A percentile compares a stretch with the other conserved stretches of the same genome.
phyloP scores from a whole-genome alignment of 2,113 vertebrate genomes.

The Etheostoma cragini region DNA sequence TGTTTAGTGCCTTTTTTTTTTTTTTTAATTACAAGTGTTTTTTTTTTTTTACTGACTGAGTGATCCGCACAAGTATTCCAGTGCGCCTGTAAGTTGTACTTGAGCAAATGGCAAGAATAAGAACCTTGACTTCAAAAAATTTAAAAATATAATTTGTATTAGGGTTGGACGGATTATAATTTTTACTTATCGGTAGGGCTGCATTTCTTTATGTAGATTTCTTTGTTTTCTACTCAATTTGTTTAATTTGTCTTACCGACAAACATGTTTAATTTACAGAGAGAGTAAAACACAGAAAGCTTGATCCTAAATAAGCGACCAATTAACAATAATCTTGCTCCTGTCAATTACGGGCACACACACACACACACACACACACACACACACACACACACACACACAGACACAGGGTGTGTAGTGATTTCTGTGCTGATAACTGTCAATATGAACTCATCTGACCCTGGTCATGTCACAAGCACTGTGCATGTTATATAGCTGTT shows the following conservation, averaged over 20 bases:
- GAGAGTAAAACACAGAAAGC: neutral
- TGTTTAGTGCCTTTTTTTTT: too few species aligned
- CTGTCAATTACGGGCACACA: neutral
- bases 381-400: too few species aligned
- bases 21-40: too few species aligned
- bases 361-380: too few species aligned
- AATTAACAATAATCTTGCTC: neutral
- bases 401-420: neutral
- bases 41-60: too few species aligned
- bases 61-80: too few species aligned
- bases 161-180: neutral
- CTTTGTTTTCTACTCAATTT: neutral
- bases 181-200: too few species aligned
- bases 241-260: neutral
- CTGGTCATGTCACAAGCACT: neutral
- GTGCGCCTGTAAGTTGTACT: too few species aligned
- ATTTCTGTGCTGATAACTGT: neutral
- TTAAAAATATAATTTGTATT: neutral
- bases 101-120: too few species aligned
- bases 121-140: too few species aligned
- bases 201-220: neutral
- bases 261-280: neutral
- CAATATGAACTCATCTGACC: neutral
- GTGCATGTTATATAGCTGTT: neutral
- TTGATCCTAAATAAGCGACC: neutral